A percentile compares a stretch with the other conserved stretches of the same genome.
Conservation (phyloP, 35 echinoderm and acorn worm genomes). For the Ophiothrix spiculata region DNA sequence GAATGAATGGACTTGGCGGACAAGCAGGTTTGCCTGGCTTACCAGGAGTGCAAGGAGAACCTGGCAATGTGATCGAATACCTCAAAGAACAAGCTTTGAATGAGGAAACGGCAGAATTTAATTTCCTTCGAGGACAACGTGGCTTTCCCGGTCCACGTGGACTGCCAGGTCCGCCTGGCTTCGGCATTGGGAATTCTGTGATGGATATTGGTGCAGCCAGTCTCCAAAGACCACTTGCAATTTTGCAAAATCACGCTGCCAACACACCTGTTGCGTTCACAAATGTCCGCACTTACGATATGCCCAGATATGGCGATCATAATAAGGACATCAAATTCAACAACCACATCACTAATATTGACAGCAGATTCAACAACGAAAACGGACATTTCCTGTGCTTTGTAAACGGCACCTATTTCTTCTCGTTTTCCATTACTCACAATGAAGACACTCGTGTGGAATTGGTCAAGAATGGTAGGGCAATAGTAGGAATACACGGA, state of each 20-base stretch:
- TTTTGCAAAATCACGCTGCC: not conserved
- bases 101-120: not conserved
- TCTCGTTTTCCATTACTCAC: slow-evolving; percentile 56
- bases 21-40: slow-evolving; percentile 37
- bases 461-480: slow-evolving; percentile 55
- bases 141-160: slow-evolving; percentile 17
- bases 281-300: slow-evolving; percentile 42
- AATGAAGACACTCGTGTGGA: slow-evolving; percentile 45
- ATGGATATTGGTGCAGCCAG: not conserved
- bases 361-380: slow-evolving; percentile 45
- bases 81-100: not conserved
- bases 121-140: not conserved
- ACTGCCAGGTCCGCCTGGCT: not conserved
- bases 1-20: slow-evolving; percentile 47
- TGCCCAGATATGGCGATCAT: slow-evolving; percentile 32
- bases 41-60: slow-evolving; percentile 32
- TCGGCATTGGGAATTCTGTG: not conserved
- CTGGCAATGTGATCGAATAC: not conserved
- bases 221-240: no score
- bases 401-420: slow-evolving; percentile 70
- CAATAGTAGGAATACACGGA: slow-evolving; percentile 54
- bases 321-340: slow-evolving; percentile 62
- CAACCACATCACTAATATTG: slow-evolving; percentile 59
- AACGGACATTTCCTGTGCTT: slow-evolving; percentile 53
- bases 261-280: slow-evolving; percentile 46